A percentile compares a stretch with the other conserved stretches of the same genome.
Evolutionary conservation across 2,113 vertebrate species (phyloP).

Genomic region (Trichechus manatus): DNA sequence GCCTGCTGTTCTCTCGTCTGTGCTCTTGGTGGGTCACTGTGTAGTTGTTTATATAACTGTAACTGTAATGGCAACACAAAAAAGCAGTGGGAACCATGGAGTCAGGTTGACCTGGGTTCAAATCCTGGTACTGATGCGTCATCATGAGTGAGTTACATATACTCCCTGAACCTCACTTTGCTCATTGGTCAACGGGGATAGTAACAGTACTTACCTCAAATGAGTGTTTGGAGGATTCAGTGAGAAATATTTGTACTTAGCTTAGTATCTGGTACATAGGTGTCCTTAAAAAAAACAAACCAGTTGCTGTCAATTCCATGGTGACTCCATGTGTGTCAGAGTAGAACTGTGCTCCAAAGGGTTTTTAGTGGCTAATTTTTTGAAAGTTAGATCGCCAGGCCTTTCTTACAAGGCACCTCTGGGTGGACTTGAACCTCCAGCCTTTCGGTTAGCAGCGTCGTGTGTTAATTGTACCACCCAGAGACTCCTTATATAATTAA

Average conservation of each 20-base stretch:
- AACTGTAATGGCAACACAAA: background rate
- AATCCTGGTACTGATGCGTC: background rate
- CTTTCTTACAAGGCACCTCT: background rate
- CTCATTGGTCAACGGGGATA: background rate
- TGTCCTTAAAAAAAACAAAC: too few relatives aligned
- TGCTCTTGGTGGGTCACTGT: background rate
- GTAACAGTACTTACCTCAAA: background rate
- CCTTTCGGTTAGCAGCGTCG: background rate
- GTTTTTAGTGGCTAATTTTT: too few relatives aligned
- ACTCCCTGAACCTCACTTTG: background rate
- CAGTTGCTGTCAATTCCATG: background rate
- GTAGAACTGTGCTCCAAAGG: background rate
- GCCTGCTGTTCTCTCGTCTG: background rate
- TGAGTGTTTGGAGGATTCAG: background rate
- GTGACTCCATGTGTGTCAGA: background rate
- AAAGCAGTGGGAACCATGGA: background rate
- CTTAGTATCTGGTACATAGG: background rate
- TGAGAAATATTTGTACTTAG: conserved; percentile 25
- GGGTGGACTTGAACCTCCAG: background rate
- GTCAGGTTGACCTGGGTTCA: conserved; percentile 9
- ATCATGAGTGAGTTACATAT: background rate
- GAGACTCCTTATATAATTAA: background rate
- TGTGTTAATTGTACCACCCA: background rate
- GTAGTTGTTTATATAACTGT: background rate
- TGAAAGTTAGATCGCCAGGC: background rate